Percentiles rank a stretch among this genome's conserved stretches.
phyloP scores from a whole-genome alignment of 2,113 vertebrate species.

The Siniperca chuatsi region DNA sequence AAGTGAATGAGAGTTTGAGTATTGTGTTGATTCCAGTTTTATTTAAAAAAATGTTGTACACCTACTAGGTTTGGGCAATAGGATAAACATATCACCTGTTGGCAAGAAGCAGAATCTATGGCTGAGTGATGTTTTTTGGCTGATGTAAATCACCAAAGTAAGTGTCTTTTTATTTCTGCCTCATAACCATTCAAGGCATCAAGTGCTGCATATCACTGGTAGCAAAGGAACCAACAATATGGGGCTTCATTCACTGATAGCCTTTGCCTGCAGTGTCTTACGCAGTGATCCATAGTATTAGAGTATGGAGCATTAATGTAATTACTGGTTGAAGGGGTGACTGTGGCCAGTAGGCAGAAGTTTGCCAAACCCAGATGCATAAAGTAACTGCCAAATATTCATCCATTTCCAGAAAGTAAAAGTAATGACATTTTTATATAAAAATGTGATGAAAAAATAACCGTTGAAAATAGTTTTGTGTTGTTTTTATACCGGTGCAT shows the following conservation, averaged over 20 bases:
- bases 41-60: neutral
- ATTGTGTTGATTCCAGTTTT: too few relatives aligned
- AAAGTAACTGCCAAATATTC: neutral
- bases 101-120: conserved; percentile 3
- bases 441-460: neutral
- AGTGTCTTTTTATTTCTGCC: neutral
- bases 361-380: neutral
- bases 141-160: neutral
- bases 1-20: neutral
- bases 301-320: neutral
- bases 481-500: neutral
- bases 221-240: neutral
- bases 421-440: neutral
- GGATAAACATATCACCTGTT: neutral
- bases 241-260: neutral
- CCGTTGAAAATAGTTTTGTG: neutral
- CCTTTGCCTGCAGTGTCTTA: neutral
- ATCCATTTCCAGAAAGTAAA: neutral
- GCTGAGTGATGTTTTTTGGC: neutral
- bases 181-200: neutral
- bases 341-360: neutral
- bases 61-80: neutral
- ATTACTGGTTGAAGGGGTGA: neutral
- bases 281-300: neutral
- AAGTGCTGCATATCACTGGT: neutral